Conservation (phyloP, 1,140 invertebrate genomes). For the Teleopsis dalmanni region DNA sequence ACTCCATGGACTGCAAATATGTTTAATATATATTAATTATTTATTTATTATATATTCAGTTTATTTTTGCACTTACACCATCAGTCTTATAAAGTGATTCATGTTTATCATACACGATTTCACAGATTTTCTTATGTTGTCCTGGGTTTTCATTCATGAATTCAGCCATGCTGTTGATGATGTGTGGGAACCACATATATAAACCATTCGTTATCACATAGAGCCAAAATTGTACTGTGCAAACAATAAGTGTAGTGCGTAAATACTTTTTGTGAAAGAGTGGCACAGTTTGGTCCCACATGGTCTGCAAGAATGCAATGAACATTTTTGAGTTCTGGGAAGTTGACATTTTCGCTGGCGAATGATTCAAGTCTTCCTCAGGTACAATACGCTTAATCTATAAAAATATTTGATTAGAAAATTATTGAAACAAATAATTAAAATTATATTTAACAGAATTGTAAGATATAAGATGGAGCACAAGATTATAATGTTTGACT, state of each 20-base stretch:
- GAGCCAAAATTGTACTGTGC: conserved; percentile 37
- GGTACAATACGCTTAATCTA: conserved; percentile 9
- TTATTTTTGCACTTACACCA: conserved; percentile 11
- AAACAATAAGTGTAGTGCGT: conserved; percentile 39
- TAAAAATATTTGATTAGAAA: neutral
- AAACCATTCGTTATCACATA: conserved; percentile 45
- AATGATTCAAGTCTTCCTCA: conserved; percentile 3
- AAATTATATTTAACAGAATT: neutral
- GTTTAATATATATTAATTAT: neutral
- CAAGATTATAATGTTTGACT: no score
- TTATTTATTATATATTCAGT: neutral
- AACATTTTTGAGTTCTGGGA: conserved; percentile 4
- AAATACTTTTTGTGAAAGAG: conserved; percentile 46
- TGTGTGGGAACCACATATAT: conserved; percentile 22
- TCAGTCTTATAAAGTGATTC: conserved; percentile 10
- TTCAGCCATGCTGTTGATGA: conserved; percentile 17
- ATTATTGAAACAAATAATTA: neutral
- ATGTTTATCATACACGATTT: conserved; percentile 16
- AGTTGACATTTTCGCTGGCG: neutral
- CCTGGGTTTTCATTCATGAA: conserved; percentile 13
- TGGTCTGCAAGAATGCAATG: conserved; percentile 18
- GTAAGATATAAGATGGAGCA: neutral
- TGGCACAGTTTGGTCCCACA: conserved; percentile 46
- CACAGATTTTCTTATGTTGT: conserved; percentile 10
- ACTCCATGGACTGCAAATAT: conserved; percentile 11